A percentile compares a stretch with the other conserved stretches of the same genome.
Evolutionary conservation across 2,113 vertebrate species (phyloP).

Genomic region (Seriola dumerili): DNA sequence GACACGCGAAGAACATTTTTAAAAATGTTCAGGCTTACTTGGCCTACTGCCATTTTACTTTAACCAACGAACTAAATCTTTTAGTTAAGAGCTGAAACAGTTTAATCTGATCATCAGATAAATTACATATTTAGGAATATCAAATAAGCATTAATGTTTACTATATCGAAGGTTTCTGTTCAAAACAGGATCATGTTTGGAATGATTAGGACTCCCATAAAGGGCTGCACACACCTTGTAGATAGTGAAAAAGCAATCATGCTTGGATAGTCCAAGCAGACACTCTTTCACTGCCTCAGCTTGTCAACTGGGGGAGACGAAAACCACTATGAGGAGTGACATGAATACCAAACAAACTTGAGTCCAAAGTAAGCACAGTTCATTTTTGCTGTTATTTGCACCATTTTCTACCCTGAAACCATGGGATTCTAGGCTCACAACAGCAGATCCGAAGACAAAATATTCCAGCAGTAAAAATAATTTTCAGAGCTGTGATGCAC

Average conservation of each 20-base stretch:
- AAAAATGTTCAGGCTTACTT: not conserved
- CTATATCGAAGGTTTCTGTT: not conserved
- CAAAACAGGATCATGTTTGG: constrained; percentile 36
- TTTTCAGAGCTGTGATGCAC: constrained; percentile 40
- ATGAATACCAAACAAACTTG: constrained; percentile 63
- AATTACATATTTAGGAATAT: not conserved
- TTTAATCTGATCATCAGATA: constrained; percentile 2
- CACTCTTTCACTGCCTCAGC: constrained; percentile 47
- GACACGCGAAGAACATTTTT: not conserved
- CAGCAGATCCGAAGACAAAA: constrained; percentile 41
- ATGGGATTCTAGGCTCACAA: constrained; percentile 18
- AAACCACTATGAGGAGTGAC: constrained; percentile 49
- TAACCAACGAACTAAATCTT: constrained; percentile 10
- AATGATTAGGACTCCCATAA: constrained; percentile 43
- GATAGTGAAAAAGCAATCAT: constrained; percentile 45
- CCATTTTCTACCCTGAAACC: constrained; percentile 46
- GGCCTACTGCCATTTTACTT: constrained; percentile 3
- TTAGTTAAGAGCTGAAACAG: not conserved
- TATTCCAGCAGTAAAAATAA: constrained; percentile 55
- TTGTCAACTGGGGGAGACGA: constrained; percentile 50
- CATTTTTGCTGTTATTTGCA: constrained; percentile 35
- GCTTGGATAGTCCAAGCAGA: constrained; percentile 57
- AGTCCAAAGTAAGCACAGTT: constrained; percentile 46
- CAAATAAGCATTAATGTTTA: not conserved
- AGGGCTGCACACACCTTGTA: constrained; percentile 45